Percentiles rank a stretch among this genome's conserved stretches.
phyloP scores from a whole-genome alignment of 2,797 vertebrate genomes.

The Sebastes elongatus region DNA sequence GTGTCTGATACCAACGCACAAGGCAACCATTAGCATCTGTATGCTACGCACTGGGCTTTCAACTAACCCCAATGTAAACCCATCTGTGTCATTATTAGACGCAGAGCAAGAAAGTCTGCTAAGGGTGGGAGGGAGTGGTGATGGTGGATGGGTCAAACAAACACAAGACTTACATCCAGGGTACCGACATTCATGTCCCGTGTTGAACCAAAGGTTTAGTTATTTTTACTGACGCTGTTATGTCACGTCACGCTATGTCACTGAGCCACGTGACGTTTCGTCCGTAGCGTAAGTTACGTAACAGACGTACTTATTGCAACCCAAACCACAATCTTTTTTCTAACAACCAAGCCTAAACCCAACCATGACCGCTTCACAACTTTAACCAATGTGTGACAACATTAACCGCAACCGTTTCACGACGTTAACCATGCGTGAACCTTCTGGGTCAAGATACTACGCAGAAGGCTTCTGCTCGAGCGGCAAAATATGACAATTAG shows the following conservation, averaged over 20 bases:
- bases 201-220: neutral
- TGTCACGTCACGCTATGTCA: too few relatives aligned
- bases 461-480: neutral
- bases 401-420: neutral
- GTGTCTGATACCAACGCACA: too few relatives aligned
- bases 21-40: too few relatives aligned
- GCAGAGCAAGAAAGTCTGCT: neutral
- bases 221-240: neutral
- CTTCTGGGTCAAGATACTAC: neutral
- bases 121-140: neutral
- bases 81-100: neutral
- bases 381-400: neutral
- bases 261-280: neutral
- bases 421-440: neutral
- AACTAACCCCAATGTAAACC: neutral
- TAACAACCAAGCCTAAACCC: neutral
- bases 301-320: neutral
- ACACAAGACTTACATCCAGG: neutral
- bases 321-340: neutral
- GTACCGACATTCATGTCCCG: too few relatives aligned
- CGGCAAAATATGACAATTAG: too few relatives aligned
- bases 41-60: too few relatives aligned
- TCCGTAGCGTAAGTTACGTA: neutral
- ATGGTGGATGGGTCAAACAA: neutral
- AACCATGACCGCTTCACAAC: neutral